Evolutionary conservation across 2,113 vertebrate genomes (phyloP).

Genomic region (Pseudorasbora parva): DNA sequence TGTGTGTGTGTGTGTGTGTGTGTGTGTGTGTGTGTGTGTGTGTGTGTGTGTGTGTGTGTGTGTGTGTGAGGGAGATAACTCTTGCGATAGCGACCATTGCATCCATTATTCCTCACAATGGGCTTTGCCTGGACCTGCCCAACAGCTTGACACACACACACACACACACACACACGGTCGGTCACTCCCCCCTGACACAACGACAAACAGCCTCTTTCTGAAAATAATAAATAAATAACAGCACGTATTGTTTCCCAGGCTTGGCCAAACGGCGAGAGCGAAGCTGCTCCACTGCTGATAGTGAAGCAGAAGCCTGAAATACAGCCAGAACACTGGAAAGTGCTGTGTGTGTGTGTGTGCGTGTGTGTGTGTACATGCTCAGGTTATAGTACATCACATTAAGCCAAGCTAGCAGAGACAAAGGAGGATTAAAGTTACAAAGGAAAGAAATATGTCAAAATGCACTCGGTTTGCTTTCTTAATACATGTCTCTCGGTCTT

Average conservation of each 20-base stretch:
- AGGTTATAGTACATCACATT: conserved; percentile 72
- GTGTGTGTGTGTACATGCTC: conserved; percentile 56
- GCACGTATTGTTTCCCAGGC: conserved; percentile 65
- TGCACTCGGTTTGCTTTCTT: not conserved
- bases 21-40: conserved; percentile 44
- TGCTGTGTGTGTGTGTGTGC: conserved; percentile 61
- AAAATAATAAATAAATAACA: conserved; percentile 55
- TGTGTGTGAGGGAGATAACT: conserved; percentile 65
- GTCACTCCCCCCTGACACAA: conserved; percentile 5
- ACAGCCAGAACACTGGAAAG: conserved; percentile 66
- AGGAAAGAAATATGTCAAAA: conserved; percentile 13
- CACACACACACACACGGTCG: not conserved
- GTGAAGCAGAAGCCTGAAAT: conserved; percentile 62
- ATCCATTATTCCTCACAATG: conserved; percentile 75
- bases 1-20: conserved; percentile 43
- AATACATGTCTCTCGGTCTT: not conserved
- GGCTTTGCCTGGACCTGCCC: conserved; percentile 51
- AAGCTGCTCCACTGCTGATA: conserved; percentile 74
- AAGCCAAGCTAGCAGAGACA: conserved; percentile 63
- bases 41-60: conserved; percentile 44
- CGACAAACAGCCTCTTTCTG: conserved; percentile 62
- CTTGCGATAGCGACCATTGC: conserved; percentile 73
- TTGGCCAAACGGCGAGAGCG: conserved; percentile 65
- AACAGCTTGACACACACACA: conserved; percentile 56
- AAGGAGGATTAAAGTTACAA: conserved; percentile 32